Base-by-base conservation (phyloP, 2,113 vertebrate genomes). In the Macaca mulatta region DNA sequence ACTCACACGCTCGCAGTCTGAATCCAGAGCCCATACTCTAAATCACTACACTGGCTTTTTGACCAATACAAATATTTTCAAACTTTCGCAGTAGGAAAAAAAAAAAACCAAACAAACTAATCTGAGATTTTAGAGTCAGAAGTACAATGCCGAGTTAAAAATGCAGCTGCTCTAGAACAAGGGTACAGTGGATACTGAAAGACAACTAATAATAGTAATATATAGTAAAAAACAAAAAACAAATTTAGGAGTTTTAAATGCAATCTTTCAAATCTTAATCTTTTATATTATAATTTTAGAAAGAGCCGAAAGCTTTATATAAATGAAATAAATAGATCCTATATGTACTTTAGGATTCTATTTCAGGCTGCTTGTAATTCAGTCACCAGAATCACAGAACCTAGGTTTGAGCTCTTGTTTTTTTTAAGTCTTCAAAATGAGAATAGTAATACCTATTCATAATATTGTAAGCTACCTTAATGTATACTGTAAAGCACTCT, bases 201-300 rank as follows among this genome's bases (percentile, higher is more conserved):
- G 27, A 43, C 40, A 86, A 22, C 45, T 38, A 32, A 6, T 45
- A 40, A 61, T 18, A 81, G 30, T 55, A 20, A 50, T 27, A 32
- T 7, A 30, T 0, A 40, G 30, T 14, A 61, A 93, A 96, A 79
- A 52, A 6, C 4, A 61, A 64, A 40, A 14, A 57, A 69, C 10
- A 74, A 88, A 43, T 57, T 72, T 74, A 75, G 52, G 35, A 88
- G 40, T 32, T 86, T 81, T 64, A 77, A 93, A 40, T n/a, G 8
- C 27, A 92, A 13, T 72, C 22, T 92, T 79, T 90, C 75, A 77
- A 70, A 82, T 78, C 22, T 30, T 72, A 82, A 43, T 35, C 17
- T 79, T 61, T 55, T 78, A n/a, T 64, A 70, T 67, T 61, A 89
- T 40, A 90, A 77, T 86, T 94, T 93, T 87, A 80, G 22, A 86